Evolutionary conservation across 2,888 invertebrate species (phyloP).

Genomic region (Trissolcus brochymenae): DNA sequence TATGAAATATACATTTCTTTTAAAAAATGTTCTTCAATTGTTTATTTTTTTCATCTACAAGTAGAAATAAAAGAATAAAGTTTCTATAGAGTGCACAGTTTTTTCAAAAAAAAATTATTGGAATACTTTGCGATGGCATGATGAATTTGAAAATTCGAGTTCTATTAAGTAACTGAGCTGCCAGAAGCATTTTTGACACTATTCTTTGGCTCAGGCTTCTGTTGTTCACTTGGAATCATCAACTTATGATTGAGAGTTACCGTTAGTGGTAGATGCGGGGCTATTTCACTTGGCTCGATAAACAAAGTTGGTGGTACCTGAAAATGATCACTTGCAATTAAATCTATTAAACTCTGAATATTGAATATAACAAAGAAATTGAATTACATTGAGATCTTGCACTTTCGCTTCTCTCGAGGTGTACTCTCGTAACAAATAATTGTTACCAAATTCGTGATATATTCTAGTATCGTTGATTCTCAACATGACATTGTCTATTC

Average conservation of each 20-base stretch:
- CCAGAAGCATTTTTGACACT: conserved; percentile 21
- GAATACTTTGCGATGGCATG: too few species aligned
- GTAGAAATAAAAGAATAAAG: conserved; percentile 7
- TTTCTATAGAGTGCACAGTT: neutral
- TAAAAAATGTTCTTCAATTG: conserved; percentile 8
- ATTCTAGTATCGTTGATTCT: conserved; percentile 92
- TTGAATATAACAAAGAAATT: neutral
- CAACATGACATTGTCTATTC: conserved; percentile 95
- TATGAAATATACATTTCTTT: conserved; percentile 36
- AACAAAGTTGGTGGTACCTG: conserved; percentile 80
- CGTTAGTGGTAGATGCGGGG: conserved; percentile 81
- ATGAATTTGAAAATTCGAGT: neutral
- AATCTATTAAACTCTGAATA: neutral
- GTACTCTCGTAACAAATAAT: conserved; percentile 89
- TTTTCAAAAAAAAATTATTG: neutral
- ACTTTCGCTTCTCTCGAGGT: conserved; percentile 87
- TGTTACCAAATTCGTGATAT: conserved; percentile 86
- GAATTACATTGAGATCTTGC: conserved; percentile 81
- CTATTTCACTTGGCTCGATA: conserved; percentile 83
- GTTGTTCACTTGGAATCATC: conserved; percentile 59
- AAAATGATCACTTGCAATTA: conserved; percentile 27
- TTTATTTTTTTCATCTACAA: conserved; percentile 10
- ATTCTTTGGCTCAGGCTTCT: conserved; percentile 5
- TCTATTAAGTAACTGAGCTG: conserved; percentile 42
- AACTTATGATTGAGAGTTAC: conserved; percentile 77